Base-by-base conservation (phyloP, 2,113 vertebrate species). In the Phalacrocorax brasilianus region DNA sequence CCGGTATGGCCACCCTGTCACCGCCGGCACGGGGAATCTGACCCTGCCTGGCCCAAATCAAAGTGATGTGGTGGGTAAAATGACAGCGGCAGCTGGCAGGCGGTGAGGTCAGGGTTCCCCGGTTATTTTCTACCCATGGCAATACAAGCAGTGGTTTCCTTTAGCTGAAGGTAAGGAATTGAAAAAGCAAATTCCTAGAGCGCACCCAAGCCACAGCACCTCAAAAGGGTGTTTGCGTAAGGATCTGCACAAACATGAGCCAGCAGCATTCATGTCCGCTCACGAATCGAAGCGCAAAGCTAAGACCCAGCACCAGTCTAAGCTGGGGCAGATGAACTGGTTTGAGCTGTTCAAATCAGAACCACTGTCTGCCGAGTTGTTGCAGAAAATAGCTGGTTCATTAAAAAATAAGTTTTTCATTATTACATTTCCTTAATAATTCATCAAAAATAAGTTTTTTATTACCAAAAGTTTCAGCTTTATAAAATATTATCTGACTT, bases 41-140 rank as follows among this genome's bases (percentile, higher is more conserved):
- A 9, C 33, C 56, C 47, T 58, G 65, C 76, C 61, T n/a, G 71
- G 49, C 80, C 45, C 55, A 45, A 8, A 6, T 9, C 45, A 5
- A 10, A n/a, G 42, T 14, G 65, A 17, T 1, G 0, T 1, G 9
- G 23, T 9, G 42, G 44, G 40, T 35, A 11, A 55, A 45, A 23
- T 3, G 24, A n/a, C 45, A 23, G 67, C 56, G 61, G 76, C 75
- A 59, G 19, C 55, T 63, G 47, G 79, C 13, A 47, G 14, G 8
- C 2, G n/a, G 9, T 9, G 23, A 26, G 33, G 14, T 52, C 58
- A 17, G 59, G 62, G 32, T 45, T 44, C 30, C 32, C 67, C 0
- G 1, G 11, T 33, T 52, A 6, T n/a, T 68, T 55, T n/a, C 65
- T n/a, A 21, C 58, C 67, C 27, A 0, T 30, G 40, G 56, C 56